Evolutionary conservation across 2,797 vertebrate species (phyloP), one percentile per base, ranked within the genome.

Genomic region (Platalea minor): DNA sequence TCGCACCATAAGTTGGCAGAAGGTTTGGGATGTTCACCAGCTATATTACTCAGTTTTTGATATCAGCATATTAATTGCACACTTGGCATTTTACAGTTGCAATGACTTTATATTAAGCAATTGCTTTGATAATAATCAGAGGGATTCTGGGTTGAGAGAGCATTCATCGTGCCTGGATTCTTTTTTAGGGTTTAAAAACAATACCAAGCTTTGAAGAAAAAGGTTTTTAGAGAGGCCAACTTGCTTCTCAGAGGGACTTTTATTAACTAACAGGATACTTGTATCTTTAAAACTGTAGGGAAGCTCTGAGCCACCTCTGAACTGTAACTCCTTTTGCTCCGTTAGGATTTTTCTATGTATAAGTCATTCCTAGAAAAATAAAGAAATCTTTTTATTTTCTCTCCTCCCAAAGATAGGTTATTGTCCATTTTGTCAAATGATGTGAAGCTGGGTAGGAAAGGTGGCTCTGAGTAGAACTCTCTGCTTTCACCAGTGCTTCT

Each of bases 71-170:
- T 97, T 95, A 89, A 80, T 56, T 94, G 56, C 72, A 69, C n/a
- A 13, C 57, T 95, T 97, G 92, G 94, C 83, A 43, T 64, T 92
- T 93, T 93, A 13, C 56, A 81, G 10, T 63, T 80, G 26, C 75
- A 84, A 29, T 96, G 74, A 83, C 87, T 98, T 95, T 53, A 69
- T 76, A 67, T 97, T 93, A 95, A 83, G 73, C 96, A 93, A 94
- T 91, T 97, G 35, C 77, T 87, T 84, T 91, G 73, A 72, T 90
- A 69, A 86, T 92, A 86, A 88, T 63, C 60, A 70, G 77, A 89
- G 11, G 51, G 85, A 64, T 75, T 95, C 68, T 53, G 88, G 45
- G 45, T 77, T 81, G 65, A 93, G 54, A 76, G 46, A 69, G 35
- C 67, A 51, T 95, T 92, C 46, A 53, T 96, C 12, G 12, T 67